phyloP scores from a whole-genome alignment of 1,140 invertebrate genomes.

The Drosophila dunni region DNA sequence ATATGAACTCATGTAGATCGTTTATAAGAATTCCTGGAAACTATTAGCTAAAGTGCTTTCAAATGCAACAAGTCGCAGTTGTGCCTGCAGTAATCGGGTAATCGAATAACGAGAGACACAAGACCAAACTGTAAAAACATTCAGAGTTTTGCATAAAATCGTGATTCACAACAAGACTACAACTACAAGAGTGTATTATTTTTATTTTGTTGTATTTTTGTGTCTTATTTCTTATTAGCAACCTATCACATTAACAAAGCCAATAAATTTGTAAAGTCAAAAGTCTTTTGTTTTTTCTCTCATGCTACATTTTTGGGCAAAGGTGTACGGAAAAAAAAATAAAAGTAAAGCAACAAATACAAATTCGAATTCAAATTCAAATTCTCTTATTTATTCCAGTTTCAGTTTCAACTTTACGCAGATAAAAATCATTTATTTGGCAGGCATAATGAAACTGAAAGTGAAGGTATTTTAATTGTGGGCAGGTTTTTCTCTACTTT shows the following conservation, averaged over 20 bases:
- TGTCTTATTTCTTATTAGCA: constrained; percentile 30
- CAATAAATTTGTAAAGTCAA: constrained; percentile 57
- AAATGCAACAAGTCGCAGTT: constrained; percentile 23
- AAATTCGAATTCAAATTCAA: constrained; percentile 2
- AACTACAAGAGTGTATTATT: constrained; percentile 34
- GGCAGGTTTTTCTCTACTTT: constrained; percentile 52
- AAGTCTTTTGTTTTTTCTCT: constrained; percentile 52
- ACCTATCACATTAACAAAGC: constrained; percentile 54
- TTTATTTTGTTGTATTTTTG: constrained; percentile 23
- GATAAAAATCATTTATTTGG: constrained; percentile 63
- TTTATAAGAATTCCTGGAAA: constrained; percentile 3
- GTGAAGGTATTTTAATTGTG: constrained; percentile 69
- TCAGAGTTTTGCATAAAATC: constrained; percentile 57
- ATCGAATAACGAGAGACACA: background rate
- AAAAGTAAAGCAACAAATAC: constrained; percentile 30
- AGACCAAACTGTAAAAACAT: constrained; percentile 17
- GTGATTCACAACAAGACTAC: constrained; percentile 51
- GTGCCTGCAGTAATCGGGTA: constrained; percentile 17
- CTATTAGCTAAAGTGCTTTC: background rate
- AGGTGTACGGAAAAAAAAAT: constrained; percentile 49
- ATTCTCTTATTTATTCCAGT: constrained; percentile 60
- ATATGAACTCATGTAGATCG: background rate
- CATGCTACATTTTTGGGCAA: constrained; percentile 56
- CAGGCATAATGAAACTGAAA: constrained; percentile 62
- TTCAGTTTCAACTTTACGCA: constrained; percentile 43